Evolutionary conservation across 2,888 invertebrate species (phyloP).

Genomic region (Caenorhabditis wallacei): DNA sequence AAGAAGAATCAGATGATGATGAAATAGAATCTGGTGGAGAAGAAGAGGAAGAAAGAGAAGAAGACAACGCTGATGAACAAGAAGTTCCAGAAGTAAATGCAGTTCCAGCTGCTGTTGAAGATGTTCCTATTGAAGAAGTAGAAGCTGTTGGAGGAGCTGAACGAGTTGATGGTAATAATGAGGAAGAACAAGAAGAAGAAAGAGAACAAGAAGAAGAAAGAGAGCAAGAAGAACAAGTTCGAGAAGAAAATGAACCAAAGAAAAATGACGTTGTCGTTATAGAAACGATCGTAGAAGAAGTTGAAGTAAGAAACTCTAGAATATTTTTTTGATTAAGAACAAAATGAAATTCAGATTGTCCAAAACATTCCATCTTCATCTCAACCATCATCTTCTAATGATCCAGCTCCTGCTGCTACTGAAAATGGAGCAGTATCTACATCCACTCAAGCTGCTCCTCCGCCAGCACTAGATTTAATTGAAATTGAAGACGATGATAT

Average conservation of each 20-base stretch:
- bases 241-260: neutral
- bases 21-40: constrained; percentile 1
- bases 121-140: too few species aligned
- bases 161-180: neutral
- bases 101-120: neutral
- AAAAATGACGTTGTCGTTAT: neutral
- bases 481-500: constrained; percentile 18
- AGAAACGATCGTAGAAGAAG: neutral
- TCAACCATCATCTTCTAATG: neutral
- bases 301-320: neutral
- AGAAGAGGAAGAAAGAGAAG: neutral
- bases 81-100: constrained; percentile 1
- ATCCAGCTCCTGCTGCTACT: neutral
- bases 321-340: too few species aligned
- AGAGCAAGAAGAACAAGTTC: neutral
- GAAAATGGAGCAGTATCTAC: neutral
- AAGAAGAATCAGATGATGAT: constrained; percentile 22
- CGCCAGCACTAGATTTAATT: neutral
- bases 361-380: neutral
- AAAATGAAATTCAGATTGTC: neutral
- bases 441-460: neutral
- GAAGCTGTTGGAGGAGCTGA: neutral
- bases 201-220: constrained; percentile 1
- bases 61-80: neutral
- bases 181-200: neutral